Percentiles rank a stretch among this genome's conserved stretches.
phyloP scores from a whole-genome alignment of 2,113 vertebrate genomes.

The Crotophaga sulcirostris region DNA sequence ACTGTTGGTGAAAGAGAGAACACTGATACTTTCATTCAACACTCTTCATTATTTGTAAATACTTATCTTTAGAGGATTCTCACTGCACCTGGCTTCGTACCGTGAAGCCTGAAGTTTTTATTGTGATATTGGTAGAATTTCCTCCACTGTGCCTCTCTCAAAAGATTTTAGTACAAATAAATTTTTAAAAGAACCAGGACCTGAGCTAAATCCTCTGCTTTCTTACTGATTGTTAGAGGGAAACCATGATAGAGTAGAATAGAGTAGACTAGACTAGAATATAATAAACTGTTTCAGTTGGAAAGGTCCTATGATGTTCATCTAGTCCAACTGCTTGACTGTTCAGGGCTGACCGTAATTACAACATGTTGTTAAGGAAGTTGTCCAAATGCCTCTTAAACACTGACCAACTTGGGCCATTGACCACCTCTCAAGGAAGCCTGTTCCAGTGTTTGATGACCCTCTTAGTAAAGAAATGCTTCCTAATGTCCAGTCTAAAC shows the following conservation, averaged over 20 bases:
- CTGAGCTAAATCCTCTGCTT: not conserved
- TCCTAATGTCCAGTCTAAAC: not conserved
- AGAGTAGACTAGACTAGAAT: not conserved
- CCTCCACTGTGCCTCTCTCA: not conserved
- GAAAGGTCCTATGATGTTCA: not conserved
- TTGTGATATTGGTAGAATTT: not conserved
- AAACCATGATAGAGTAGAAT: not conserved
- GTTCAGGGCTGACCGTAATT: not conserved
- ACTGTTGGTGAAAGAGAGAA: constrained; percentile 29
- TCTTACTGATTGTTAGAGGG: not conserved
- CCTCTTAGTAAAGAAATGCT: not conserved
- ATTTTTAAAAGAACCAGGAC: not conserved
- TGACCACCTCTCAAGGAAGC: not conserved
- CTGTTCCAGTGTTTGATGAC: not conserved
- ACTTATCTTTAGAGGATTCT: not conserved
- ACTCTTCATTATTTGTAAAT: not conserved
- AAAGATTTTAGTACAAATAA: not conserved
- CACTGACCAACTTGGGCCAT: not conserved
- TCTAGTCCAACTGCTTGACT: not conserved
- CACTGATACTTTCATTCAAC: not conserved
- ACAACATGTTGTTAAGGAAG: not conserved
- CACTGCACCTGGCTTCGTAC: not conserved
- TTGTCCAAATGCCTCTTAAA: not conserved
- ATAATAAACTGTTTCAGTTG: not conserved
- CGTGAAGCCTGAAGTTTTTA: not conserved